Percentiles rank a stretch among this genome's conserved stretches.
Evolutionary conservation across 2,113 vertebrate species (phyloP).

Genomic region (Forbesichthys agassizii): DNA sequence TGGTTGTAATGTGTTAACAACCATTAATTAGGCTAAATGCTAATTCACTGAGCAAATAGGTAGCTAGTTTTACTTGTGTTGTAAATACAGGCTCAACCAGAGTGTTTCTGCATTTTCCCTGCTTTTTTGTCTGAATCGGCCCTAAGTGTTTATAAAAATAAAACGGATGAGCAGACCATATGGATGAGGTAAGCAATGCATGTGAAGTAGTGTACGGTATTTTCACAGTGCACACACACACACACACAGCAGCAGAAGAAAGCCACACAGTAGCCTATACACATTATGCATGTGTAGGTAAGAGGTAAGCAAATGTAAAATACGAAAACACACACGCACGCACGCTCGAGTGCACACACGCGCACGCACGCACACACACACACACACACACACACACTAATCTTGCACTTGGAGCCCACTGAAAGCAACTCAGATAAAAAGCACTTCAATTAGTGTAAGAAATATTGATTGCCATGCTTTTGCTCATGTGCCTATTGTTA

Average conservation of each 20-base stretch:
- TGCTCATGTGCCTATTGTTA: constrained; percentile 71
- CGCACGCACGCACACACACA: neutral
- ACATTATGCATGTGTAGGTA: too few species aligned
- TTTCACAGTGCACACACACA: neutral
- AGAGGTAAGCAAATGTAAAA: neutral
- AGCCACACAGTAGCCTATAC: too few species aligned
- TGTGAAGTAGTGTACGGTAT: neutral
- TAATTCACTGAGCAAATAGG: too few species aligned
- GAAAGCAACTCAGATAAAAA: constrained; percentile 76
- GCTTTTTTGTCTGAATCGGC: too few species aligned
- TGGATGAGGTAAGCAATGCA: too few species aligned
- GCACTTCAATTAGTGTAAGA: constrained; percentile 79
- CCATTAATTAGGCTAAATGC: too few species aligned
- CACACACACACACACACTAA: constrained; percentile 13
- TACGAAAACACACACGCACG: neutral
- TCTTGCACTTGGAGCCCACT: constrained; percentile 56
- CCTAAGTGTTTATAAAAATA: too few species aligned
- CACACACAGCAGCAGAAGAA: neutral
- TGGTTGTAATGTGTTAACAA: too few species aligned
- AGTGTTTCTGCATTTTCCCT: too few species aligned
- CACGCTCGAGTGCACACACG: neutral
- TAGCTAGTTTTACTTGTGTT: too few species aligned
- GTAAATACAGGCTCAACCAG: too few species aligned
- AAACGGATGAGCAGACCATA: neutral
- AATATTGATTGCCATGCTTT: constrained; percentile 81